phyloP scores from a whole-genome alignment of 2,113 vertebrate species.

The Cebidichthys violaceus region DNA sequence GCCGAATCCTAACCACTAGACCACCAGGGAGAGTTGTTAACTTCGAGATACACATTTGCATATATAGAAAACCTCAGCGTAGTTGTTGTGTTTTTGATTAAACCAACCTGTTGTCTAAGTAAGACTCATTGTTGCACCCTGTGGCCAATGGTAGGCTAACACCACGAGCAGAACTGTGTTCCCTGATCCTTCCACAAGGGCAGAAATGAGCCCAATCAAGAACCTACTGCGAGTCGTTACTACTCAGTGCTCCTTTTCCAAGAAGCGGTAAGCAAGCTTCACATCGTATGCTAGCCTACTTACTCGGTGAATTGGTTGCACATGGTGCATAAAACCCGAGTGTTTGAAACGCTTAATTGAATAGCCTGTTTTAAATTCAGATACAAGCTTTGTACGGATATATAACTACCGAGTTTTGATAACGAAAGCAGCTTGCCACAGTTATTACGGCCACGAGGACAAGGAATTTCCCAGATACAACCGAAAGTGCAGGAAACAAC shows the following conservation, averaged over 20 bases:
- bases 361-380: not conserved
- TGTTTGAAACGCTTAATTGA: not conserved
- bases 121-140: not conserved
- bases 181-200: not conserved
- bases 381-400: no score
- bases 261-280: not conserved
- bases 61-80: no score
- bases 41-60: accelerated
- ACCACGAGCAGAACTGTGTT: not conserved
- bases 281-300: not conserved
- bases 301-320: not conserved
- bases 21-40: conserved; percentile 74
- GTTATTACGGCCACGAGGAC: not conserved
- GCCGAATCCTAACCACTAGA: conserved; percentile 86
- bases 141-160: not conserved
- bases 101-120: no score
- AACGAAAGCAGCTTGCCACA: not conserved
- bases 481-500: not conserved
- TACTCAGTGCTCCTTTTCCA: not conserved
- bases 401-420: not conserved
- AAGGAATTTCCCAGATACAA: no score
- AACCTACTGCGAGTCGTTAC: not conserved
- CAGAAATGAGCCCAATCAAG: not conserved
- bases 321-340: not conserved
- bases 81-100: no score